Evolutionary conservation across 2,888 invertebrate species (phyloP).

Genomic region (Leucophenga maculata): DNA sequence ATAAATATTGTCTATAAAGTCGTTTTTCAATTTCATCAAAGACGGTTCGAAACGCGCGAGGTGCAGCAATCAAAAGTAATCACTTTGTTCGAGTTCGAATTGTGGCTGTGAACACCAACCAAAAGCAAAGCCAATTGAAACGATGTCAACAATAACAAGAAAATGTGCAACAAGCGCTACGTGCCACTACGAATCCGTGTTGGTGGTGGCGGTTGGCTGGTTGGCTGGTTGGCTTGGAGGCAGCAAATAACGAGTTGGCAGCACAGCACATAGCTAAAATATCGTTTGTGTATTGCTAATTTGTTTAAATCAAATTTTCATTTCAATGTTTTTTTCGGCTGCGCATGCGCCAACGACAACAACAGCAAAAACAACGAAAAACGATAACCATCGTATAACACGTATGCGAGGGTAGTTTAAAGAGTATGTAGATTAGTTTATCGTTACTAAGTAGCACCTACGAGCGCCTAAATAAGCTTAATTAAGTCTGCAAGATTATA

Average conservation of each 20-base stretch:
- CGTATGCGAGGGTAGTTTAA: too few species aligned
- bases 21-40: too few species aligned
- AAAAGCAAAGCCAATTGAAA: conserved; percentile 1
- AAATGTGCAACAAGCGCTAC: conserved; percentile 16
- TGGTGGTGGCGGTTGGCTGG: not conserved
- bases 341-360: conserved; percentile 1
- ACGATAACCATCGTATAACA: not conserved
- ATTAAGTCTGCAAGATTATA: too few species aligned
- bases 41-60: not conserved
- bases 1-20: too few species aligned
- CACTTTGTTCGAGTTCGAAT: not conserved
- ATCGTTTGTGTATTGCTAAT: conserved; percentile 45
- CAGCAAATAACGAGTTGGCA: conserved; percentile 36
- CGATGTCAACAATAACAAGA: conserved; percentile 16
- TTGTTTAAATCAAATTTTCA: conserved; percentile 49
- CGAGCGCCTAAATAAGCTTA: too few species aligned
- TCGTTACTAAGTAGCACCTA: too few species aligned
- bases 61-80: conserved; percentile 19
- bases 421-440: not conserved
- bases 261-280: not conserved
- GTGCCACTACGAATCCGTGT: not conserved
- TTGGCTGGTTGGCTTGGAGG: too few species aligned
- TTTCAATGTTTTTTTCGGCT: conserved; percentile 2
- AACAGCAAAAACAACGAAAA: not conserved
- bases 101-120: conserved; percentile 9